Percentiles rank a stretch among this genome's conserved stretches.
Evolutionary conservation across 1,140 invertebrate species (phyloP).

Genomic region (Heliconius himera): DNA sequence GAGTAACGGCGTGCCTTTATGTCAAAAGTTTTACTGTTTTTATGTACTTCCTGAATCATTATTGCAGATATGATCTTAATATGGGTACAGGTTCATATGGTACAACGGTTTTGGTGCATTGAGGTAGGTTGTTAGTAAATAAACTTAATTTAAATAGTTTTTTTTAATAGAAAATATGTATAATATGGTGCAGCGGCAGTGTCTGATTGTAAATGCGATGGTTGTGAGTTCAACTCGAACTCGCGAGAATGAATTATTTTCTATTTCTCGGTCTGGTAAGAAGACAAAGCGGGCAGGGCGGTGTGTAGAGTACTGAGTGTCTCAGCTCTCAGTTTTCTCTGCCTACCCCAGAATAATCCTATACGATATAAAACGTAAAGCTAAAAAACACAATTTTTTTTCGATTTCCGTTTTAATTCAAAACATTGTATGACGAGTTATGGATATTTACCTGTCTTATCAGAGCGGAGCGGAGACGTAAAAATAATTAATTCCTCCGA

Average conservation of each 20-base stretch:
- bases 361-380: too few relatives aligned
- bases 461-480: too few relatives aligned
- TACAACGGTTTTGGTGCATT: background rate
- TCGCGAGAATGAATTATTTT: background rate
- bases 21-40: conserved; percentile 1
- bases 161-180: background rate
- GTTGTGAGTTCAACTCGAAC: background rate
- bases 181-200: background rate
- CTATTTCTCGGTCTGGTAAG: background rate
- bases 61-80: background rate
- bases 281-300: background rate
- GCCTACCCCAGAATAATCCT: too few relatives aligned
- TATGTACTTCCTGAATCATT: background rate
- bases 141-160: background rate
- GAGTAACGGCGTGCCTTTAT: conserved; percentile 23
- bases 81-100: background rate
- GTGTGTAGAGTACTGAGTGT: too few relatives aligned
- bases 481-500: background rate
- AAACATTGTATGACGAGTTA: too few relatives aligned
- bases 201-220: background rate
- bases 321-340: too few relatives aligned
- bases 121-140: background rate
- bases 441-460: too few relatives aligned
- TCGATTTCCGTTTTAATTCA: too few relatives aligned
- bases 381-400: too few relatives aligned